phyloP scores from a whole-genome alignment of 2,113 vertebrate genomes.

The Centrocercus urophasianus region DNA sequence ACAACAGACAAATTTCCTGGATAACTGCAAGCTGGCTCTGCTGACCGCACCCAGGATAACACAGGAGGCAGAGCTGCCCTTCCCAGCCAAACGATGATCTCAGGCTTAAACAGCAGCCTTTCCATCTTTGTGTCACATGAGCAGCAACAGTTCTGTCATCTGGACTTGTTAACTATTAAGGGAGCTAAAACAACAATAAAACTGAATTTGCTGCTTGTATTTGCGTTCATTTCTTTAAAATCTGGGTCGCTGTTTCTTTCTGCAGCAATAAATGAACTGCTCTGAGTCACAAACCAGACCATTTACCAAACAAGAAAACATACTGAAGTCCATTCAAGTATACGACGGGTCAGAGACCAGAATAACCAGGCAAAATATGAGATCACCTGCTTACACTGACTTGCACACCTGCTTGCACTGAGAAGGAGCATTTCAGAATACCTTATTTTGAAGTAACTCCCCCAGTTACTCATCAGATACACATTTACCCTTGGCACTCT shows the following conservation, averaged over 20 bases:
- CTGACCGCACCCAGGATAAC: not conserved
- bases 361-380: not conserved
- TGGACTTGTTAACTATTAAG: not conserved
- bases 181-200: not conserved
- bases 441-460: not conserved
- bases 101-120: not conserved
- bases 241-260: not conserved
- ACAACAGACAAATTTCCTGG: not conserved
- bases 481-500: not conserved
- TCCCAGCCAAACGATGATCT: not conserved
- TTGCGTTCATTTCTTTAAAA: not conserved
- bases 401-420: not conserved
- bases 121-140: not conserved
- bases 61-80: not conserved
- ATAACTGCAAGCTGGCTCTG: not conserved
- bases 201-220: not conserved
- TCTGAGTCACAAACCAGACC: not conserved
- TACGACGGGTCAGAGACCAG: not conserved
- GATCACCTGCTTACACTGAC: not conserved
- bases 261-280: accelerated
- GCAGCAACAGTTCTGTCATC: accelerated
- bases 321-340: not conserved
- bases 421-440: not conserved
- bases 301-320: not conserved
- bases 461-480: not conserved